These are phyloP conservation scores for Hydraecia micacea DNA, from an alignment of 2,888 invertebrate species.

Conservation along the genomic window DNA sequence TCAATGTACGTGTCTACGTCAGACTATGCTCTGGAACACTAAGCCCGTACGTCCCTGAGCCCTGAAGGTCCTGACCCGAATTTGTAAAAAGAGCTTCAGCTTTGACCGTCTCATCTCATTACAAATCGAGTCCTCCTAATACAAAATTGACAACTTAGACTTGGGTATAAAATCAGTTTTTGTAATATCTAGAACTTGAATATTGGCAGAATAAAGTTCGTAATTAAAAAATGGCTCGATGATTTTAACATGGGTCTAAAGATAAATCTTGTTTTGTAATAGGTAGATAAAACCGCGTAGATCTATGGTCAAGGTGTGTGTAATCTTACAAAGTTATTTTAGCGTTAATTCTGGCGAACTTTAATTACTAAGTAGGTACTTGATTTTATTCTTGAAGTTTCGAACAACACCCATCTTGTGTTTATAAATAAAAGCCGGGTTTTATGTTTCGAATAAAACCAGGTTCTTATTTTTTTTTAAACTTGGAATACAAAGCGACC, in stretches of 20 bases:
- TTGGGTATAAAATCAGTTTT: not conserved
- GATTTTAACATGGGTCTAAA: not conserved
- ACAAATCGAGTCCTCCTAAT: not conserved
- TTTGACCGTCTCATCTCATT: not conserved
- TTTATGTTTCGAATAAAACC: not conserved
- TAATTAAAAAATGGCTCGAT: not conserved
- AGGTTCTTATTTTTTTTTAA: too few relatives aligned
- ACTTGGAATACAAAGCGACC: too few relatives aligned
- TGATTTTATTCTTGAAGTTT: not conserved
- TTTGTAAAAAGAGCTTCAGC: conserved; percentile 8
- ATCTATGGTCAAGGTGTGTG: not conserved
- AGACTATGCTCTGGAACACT: conserved; percentile 9
- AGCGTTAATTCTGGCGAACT: not conserved
- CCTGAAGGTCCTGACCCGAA: conserved; percentile 7
- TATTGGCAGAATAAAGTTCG: not conserved
- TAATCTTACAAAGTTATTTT: not conserved
- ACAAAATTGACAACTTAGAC: not conserved
- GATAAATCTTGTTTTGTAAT: not conserved
- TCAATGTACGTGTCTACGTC: conserved; percentile 10
- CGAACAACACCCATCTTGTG: not conserved
- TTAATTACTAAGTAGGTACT: not conserved
- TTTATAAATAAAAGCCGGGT: not conserved
- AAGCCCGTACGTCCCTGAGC: conserved; percentile 23
- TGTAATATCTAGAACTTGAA: not conserved
- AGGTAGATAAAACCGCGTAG: not conserved